Evolutionary conservation across 2,113 vertebrate genomes (phyloP), one percentile per base, ranked within the genome.

Genomic region (Potamarius usumacintae): DNA sequence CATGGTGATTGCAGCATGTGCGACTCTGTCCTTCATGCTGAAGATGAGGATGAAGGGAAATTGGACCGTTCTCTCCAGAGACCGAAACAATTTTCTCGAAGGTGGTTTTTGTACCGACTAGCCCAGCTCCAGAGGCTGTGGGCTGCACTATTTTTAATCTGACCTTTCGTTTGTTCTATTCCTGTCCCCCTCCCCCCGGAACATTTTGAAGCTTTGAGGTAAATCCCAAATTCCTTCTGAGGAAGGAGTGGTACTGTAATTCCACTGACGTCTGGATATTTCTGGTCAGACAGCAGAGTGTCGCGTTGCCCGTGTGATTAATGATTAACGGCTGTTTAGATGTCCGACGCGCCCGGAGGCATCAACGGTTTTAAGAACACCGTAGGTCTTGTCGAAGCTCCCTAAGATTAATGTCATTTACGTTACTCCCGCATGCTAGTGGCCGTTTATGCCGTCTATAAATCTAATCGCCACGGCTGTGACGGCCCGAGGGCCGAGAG

Each of bases 121-220:
- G 52, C 53, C 9, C 34, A 82, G 67, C 85, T 82, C 85, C 55
- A 71, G 85, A 86, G 78, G 78, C 85, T 82, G 76, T 80, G 76
- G 62, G 76, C 27, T 30, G 27, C 14, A 57, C 60, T 69, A 69
- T 86, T 67, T 82, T 74, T 87, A 82, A 82, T 82, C 55, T 82
- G 85, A 87, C 85, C 85, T 87, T 74, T 82, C 82, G 53, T 53
- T 52, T 67, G 15, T 81, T 86, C 67, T 87, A 60, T 48, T 82
- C 57, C 34, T 82, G 62, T 65, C 22, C 14, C 34, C 1, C 62
- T 82, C 2, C 7, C 7, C 1, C 17, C 7, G 27, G 55, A 62
- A 18, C 86, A 72, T 57, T 34, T 34, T 20, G 6, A 50, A 53
- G 78, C 78, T 60, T 80, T 82, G 34, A 74, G 63, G 78, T 82